Evolutionary conservation across 2,797 vertebrate genomes (phyloP), one percentile per base, ranked within the genome.

Genomic region (Enteromius anoplus): DNA sequence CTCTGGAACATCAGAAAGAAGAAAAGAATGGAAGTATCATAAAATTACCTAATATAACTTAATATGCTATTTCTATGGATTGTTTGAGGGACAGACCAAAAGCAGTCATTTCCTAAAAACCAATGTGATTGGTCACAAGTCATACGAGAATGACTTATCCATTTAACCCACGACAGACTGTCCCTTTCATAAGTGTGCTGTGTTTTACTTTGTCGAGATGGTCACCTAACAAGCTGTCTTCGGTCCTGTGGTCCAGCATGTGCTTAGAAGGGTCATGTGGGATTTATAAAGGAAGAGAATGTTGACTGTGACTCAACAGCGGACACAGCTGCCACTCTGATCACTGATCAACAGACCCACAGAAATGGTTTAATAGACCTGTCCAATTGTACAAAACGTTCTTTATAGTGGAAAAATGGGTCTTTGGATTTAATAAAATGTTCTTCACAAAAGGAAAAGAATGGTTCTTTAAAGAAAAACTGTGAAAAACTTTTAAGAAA

Each of bases 201-300:
- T 1, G 12, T 17, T 17, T 32, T 6, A 2, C 32, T 34, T 53
- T 73, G 26, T 8, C 23, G 29, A 49, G 23, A 71, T 49, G 23
- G 23, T 49, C 15, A 29, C 17, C 26, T 53, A 32, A 73, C 70
- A 51, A 21, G 49, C 26, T 17, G 23, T 49, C 23, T 71, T 32
- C 10, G 45, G 26, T 32, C 70, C 15, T 3, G 17, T 75, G 69
- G n/a, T 53, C 29, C 66, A 29, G 29, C 40, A 55, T 26, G 42
- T 42, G n/a, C 4, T 37, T 29, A 65, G n/a, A 53, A 55, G 29
- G 65, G 75, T 42, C 64, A 49, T 68, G 72, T 40, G 45, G 34
- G 73, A 91, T 93, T 93, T 93, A 93, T 93, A 93, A 93, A 49
- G 91, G 89, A 92, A 93, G 89, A 91, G 89, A 93, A 92, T 92